Base-by-base conservation (phyloP, 1,140 invertebrate species). In the Phthorimaea operculella region DNA sequence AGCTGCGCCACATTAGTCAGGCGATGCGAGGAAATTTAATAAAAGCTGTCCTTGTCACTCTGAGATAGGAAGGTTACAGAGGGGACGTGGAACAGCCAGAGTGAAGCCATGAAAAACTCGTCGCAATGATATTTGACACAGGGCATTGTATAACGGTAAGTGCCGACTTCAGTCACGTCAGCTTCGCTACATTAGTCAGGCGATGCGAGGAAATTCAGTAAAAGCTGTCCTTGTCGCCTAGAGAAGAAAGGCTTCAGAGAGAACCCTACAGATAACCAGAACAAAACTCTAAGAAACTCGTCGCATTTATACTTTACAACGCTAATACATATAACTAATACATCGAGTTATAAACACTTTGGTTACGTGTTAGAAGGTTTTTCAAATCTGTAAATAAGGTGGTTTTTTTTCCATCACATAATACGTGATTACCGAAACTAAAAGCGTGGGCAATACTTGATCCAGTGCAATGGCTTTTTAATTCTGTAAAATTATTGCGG, bases 121-220 rank as follows among this genome's bases (percentile, higher is more conserved):
- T 28, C 21, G 2, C 21, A 28, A 28, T 28, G 2, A 28, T 2
- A 6, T 6, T 6, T 28, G 21, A 28, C 21, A n/a, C n/a, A n/a
- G n/a, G n/a, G n/a, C n/a, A n/a, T n/a, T n/a, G n/a, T n/a, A n/a
- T n/a, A n/a, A n/a, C 21, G 21, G 21, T 28, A 28, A 28, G n/a
- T n/a, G n/a, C 21, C 21, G 21, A 28, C 2, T 28, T 6, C 21
- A 2, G 21, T 10, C 36, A 74, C 79, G 79, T 77, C 79, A 82
- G 76, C 79, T 82, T 76, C 72, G 59, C 72, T 55, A 70, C 76
- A 82, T 82, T 79, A 82, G 79, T 82, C 71, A 82, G 66, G 58
- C 75, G 75, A 79, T 72, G 79, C 74, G 79, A 79, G 76, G 72
- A 74, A 76, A 82, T 82, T 82, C 79, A 79, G 79, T 82, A 82